These are phyloP conservation scores for Colaptes auratus DNA, from an alignment of 2,113 vertebrate species.

Conservation along the genomic window DNA sequence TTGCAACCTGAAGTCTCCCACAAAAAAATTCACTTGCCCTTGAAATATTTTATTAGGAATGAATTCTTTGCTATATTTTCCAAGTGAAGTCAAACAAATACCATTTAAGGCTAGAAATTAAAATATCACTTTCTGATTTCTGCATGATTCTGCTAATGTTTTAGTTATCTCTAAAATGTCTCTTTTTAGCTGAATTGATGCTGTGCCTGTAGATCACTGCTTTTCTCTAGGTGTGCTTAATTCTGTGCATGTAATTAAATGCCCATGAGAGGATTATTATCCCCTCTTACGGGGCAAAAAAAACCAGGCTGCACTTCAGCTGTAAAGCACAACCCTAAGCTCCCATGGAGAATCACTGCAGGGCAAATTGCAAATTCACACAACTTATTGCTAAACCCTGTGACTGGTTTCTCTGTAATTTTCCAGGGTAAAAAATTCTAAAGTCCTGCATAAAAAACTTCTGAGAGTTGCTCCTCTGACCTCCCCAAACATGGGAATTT, in stretches of 20 bases:
- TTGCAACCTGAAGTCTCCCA: background rate
- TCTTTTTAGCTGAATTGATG: background rate
- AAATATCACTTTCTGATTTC: background rate
- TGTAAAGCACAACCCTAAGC: background rate
- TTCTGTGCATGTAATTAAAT: background rate
- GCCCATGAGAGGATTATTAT: background rate
- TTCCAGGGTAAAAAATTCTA: background rate
- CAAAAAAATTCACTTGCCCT: background rate
- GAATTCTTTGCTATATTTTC: background rate
- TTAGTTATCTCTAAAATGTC: background rate
- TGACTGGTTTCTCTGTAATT: background rate
- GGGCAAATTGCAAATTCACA: background rate
- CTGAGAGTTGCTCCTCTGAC: background rate
- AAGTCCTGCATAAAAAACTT: background rate
- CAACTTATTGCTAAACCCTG: background rate
- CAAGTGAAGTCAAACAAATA: background rate
- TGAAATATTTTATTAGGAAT: background rate
- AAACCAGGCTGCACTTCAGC: background rate
- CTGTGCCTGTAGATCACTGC: background rate
- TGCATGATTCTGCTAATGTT: background rate
- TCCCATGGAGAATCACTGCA: background rate
- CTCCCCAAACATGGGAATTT: background rate
- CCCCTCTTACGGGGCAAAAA: background rate
- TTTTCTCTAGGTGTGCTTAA: background rate
- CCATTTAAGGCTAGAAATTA: background rate